Base-by-base conservation (phyloP, 2,113 vertebrate species). In the Hydropotes inermis region DNA sequence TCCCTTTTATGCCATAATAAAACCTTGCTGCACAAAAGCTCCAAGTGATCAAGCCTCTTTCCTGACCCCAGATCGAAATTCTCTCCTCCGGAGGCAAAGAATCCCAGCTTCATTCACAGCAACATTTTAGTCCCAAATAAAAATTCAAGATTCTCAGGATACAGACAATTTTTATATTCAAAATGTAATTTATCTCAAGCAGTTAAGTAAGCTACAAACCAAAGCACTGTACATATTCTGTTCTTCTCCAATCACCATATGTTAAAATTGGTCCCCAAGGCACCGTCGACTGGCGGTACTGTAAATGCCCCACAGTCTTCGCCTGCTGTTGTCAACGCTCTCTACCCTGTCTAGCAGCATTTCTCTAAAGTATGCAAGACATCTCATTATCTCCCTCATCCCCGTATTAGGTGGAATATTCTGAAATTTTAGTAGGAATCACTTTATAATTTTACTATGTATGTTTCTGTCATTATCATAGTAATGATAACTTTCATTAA, bases 41-140 rank as follows among this genome's bases (percentile, higher is more conserved):
- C 64, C 64, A 70, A 70, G n/a, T 36, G 17, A 70, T 36, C n/a
- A 36, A 70, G 64, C n/a, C 17, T 70, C 64, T 36, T 70, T 36
- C 11, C 64, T 36, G 33, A 17, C 33, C 64, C 33, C n/a, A 36
- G 64, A 67, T 67, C 4, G 2, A 67, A 67, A 67, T 67, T 67
- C n/a, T 67, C 17, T 67, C 64, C 64, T 67, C 17, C 0, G 0
- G 17, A 36, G 64, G 33, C 9, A 5, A 67, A 36, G 8, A 36
- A 67, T 67, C 33, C 17, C 3, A 1, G 17, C 64, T 67, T 67
- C 64, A 67, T 67, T 67, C n/a, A 36, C 17, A 9, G 64, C n/a
- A 67, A 67, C 64, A 11, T 36, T 67, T 67, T 17, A 67, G n/a
- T 67, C 19, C 64, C 54, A 91, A 67, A 76, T 36, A 86, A 88